Percentiles rank a stretch among this genome's conserved stretches.
phyloP scores from a whole-genome alignment of 2,113 vertebrate genomes.

The Halcyon malimbica region DNA sequence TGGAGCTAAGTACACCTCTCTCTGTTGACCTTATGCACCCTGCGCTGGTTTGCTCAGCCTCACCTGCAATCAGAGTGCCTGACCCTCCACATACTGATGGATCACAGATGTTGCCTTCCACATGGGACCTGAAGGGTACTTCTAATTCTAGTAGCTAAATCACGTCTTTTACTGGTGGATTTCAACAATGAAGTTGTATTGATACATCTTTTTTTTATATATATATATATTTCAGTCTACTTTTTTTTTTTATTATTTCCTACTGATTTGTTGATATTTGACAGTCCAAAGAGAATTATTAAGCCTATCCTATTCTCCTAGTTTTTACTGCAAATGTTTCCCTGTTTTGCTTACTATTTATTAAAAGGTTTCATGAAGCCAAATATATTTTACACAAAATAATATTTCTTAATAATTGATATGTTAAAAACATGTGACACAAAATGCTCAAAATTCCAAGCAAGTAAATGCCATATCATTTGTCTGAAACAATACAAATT shows the following conservation, averaged over 20 bases:
- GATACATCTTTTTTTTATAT: neutral
- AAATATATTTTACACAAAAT: neutral
- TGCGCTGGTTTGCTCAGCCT: neutral
- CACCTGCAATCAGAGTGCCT: neutral
- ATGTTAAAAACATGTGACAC: neutral
- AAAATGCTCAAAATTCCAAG: neutral
- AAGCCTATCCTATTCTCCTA: neutral
- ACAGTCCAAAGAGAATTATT: conserved; percentile 36
- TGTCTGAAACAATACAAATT: neutral
- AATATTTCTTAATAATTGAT: conserved; percentile 7
- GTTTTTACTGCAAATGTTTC: neutral
- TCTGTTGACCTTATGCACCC: neutral
- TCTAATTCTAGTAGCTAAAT: neutral
- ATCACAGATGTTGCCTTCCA: neutral
- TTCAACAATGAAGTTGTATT: neutral
- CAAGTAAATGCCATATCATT: neutral
- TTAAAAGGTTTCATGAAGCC: neutral
- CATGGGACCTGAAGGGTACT: neutral
- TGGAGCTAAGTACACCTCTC: neutral
- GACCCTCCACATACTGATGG: neutral
- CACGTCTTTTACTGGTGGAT: neutral
- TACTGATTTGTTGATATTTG: neutral
- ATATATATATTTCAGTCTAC: neutral
- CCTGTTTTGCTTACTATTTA: neutral
- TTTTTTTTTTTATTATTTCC: neutral